phyloP scores from a whole-genome alignment of 2,797 vertebrate genomes.

The Apogon hyalosoma region DNA sequence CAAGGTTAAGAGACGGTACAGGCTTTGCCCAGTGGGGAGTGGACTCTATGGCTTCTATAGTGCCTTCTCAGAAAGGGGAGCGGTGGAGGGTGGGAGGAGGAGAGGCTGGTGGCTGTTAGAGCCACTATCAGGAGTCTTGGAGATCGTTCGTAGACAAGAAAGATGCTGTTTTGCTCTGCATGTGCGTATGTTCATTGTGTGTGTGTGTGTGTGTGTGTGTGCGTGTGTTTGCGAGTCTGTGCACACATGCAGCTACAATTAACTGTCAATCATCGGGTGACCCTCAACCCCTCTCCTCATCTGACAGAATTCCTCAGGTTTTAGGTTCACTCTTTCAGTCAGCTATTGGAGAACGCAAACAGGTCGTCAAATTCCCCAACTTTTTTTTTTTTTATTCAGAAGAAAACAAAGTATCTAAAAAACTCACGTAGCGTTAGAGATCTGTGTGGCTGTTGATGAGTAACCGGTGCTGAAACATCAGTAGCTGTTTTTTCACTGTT shows the following conservation, averaged over 20 bases:
- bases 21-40: constrained; percentile 54
- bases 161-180: constrained; percentile 49
- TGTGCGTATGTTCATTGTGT: constrained; percentile 34
- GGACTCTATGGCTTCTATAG: constrained; percentile 64
- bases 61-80: constrained; percentile 47
- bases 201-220: constrained; percentile 28
- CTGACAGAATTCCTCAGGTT: constrained; percentile 72
- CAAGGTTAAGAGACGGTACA: constrained; percentile 58
- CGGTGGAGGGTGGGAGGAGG: constrained; percentile 9
- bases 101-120: constrained; percentile 26
- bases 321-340: constrained; percentile 69
- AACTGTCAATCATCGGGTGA: constrained; percentile 73
- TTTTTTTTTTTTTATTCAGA: constrained; percentile 15
- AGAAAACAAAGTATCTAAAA: background rate
- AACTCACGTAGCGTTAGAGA: constrained; percentile 10
- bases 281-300: constrained; percentile 59
- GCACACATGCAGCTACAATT: constrained; percentile 55
- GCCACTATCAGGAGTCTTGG: constrained; percentile 45
- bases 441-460: constrained; percentile 24
- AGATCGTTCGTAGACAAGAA: constrained; percentile 50
- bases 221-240: constrained; percentile 7
- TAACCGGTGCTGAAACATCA: constrained; percentile 30
- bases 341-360: constrained; percentile 63
- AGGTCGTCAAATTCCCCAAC: constrained; percentile 47
- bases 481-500: constrained; percentile 28